These are phyloP conservation scores for Nothoprocta perdicaria DNA, from an alignment of 2,113 vertebrate species.

Conservation along the genomic window DNA sequence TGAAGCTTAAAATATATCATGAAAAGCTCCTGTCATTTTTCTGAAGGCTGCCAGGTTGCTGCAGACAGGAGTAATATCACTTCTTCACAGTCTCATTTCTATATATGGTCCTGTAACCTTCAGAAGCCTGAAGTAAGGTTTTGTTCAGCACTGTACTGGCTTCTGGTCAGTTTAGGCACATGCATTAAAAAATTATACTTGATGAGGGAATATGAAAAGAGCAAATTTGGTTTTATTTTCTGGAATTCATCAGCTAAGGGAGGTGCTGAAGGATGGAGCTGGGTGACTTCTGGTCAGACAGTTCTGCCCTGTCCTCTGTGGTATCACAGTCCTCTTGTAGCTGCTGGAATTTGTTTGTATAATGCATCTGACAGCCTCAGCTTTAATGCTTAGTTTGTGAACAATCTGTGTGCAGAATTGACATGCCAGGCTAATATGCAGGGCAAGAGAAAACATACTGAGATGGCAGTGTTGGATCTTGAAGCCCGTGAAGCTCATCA, in stretches of 20 bases:
- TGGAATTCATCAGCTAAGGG: background rate
- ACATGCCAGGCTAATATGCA: background rate
- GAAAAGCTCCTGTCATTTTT: background rate
- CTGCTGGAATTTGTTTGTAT: constrained; percentile 3
- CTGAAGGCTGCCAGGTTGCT: background rate
- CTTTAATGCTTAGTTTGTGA: background rate
- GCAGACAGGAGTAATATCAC: background rate
- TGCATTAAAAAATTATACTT: background rate
- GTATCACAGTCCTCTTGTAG: background rate
- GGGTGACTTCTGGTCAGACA: background rate
- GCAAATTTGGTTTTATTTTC: background rate
- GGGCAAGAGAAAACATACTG: background rate
- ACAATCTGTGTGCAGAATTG: background rate
- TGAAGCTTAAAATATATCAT: background rate
- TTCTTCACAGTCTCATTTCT: background rate
- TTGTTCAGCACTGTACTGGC: background rate
- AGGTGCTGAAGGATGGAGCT: background rate
- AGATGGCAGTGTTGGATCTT: constrained; percentile 3
- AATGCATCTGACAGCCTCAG: background rate
- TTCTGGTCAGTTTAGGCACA: background rate
- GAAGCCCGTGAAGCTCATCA: background rate
- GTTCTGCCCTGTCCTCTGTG: background rate
- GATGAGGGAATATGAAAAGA: background rate
- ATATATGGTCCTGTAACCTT: background rate
- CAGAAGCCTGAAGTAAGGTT: background rate